These are phyloP conservation scores for Ischnura elegans DNA, from an alignment of 2,888 invertebrate genomes.

Conservation along the genomic window DNA sequence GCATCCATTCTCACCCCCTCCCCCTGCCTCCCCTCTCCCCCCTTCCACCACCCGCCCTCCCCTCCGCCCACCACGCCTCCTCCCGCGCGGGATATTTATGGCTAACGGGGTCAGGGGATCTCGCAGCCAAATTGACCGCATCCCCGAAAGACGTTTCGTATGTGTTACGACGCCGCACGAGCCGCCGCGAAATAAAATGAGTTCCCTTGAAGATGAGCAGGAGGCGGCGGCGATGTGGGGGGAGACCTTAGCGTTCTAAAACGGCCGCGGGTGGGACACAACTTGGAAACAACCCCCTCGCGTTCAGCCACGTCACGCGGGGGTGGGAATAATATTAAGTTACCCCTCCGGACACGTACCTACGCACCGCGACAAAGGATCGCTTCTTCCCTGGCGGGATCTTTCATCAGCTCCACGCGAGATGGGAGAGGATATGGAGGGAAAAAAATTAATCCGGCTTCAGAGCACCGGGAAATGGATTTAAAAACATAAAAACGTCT, in stretches of 20 bases:
- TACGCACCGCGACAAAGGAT: background rate
- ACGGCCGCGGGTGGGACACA: background rate
- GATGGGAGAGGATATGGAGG: background rate
- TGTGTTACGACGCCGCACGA: conserved; percentile 45
- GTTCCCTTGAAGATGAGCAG: background rate
- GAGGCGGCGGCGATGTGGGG: background rate
- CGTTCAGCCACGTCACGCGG: background rate
- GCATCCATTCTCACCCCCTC: background rate
- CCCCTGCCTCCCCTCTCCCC: background rate
- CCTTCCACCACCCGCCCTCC: background rate
- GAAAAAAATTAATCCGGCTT: background rate
- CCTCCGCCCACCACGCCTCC: background rate
- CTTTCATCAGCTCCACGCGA: background rate
- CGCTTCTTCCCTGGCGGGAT: background rate
- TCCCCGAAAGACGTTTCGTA: conserved; percentile 48
- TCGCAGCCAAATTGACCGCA: conserved; percentile 45
- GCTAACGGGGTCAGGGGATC: conserved; percentile 52
- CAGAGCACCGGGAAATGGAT: conserved; percentile 13
- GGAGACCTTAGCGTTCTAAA: background rate
- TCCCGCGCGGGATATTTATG: conserved; percentile 32
- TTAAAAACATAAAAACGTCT: conserved; percentile 15
- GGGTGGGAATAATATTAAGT: background rate
- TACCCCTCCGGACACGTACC: background rate
- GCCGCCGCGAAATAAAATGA: conserved; percentile 41
- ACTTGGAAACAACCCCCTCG: background rate